These are phyloP conservation scores for Aphelocoma californica DNA, from an alignment of 2,797 vertebrate genomes.

Conservation along the genomic window DNA sequence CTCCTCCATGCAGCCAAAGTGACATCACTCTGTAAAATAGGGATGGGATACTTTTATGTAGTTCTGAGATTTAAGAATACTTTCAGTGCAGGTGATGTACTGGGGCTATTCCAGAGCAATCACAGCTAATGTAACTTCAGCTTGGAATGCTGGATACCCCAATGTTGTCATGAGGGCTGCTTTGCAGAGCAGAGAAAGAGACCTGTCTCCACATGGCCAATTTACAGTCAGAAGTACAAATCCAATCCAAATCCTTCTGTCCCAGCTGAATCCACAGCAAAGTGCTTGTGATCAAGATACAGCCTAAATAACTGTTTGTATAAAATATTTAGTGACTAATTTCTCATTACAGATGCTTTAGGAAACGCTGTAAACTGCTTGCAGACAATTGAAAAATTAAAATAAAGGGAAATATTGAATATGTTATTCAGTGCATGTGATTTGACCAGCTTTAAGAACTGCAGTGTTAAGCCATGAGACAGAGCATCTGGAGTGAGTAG, in stretches of 20 bases:
- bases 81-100: not conserved
- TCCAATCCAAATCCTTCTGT: not conserved
- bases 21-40: not conserved
- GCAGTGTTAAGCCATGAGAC: not conserved
- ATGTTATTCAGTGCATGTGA: not conserved
- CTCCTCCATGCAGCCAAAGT: not conserved
- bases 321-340: slow-evolving; percentile 55
- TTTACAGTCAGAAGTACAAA: not conserved
- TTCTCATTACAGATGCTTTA: slow-evolving; percentile 24
- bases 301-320: slow-evolving; percentile 21
- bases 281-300: not conserved
- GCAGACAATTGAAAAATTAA: not conserved
- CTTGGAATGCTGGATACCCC: not conserved
- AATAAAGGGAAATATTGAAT: not conserved
- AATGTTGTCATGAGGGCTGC: not conserved
- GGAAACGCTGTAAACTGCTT: not conserved
- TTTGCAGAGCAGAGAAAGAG: not conserved
- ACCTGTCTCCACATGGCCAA: not conserved
- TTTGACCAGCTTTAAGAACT: not conserved
- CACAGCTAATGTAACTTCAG: not conserved
- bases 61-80: not conserved
- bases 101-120: not conserved
- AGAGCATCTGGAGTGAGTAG: not conserved
- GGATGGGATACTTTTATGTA: not conserved
- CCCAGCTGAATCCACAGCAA: not conserved